Conservation (phyloP, 2,888 invertebrate genomes). For the Bembecia ichneumoniformis region DNA sequence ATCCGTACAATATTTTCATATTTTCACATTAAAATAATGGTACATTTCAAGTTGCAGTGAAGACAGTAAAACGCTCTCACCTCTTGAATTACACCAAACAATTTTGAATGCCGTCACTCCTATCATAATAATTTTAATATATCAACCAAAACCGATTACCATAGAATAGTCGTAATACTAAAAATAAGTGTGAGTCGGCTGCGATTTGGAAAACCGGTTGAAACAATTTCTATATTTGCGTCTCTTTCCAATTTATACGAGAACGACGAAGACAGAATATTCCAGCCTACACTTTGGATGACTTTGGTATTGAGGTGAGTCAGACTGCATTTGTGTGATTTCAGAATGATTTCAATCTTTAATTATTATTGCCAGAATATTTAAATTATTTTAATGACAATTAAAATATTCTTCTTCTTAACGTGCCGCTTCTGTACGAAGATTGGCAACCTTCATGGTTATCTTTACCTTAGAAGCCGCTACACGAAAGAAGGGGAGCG, state of each 20-base stretch:
- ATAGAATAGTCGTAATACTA: constrained; percentile 1
- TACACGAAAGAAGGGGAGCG: too few relatives aligned
- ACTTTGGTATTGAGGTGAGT: not conserved
- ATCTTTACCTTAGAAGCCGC: too few relatives aligned
- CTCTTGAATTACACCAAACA: not conserved
- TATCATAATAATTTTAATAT: not conserved
- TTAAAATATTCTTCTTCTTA: too few relatives aligned
- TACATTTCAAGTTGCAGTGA: too few relatives aligned
- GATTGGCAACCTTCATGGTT: too few relatives aligned
- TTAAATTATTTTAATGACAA: too few relatives aligned
- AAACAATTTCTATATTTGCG: not conserved
- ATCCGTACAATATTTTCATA: too few relatives aligned
- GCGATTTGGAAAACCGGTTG: not conserved
- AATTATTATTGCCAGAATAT: too few relatives aligned
- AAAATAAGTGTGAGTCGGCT: constrained; percentile 1
- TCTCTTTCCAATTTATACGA: not conserved
- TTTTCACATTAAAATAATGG: too few relatives aligned
- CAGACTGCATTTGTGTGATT: not conserved
- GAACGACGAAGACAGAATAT: not conserved
- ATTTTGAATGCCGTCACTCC: not conserved
- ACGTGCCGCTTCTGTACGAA: too few relatives aligned
- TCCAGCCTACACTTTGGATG: not conserved
- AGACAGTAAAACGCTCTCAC: too few relatives aligned
- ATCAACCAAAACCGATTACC: not conserved
- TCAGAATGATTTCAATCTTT: not conserved